Evolutionary conservation across 2,888 invertebrate species (phyloP), one percentile per base, ranked within the genome.

Genomic region (Cheilosia soror): DNA sequence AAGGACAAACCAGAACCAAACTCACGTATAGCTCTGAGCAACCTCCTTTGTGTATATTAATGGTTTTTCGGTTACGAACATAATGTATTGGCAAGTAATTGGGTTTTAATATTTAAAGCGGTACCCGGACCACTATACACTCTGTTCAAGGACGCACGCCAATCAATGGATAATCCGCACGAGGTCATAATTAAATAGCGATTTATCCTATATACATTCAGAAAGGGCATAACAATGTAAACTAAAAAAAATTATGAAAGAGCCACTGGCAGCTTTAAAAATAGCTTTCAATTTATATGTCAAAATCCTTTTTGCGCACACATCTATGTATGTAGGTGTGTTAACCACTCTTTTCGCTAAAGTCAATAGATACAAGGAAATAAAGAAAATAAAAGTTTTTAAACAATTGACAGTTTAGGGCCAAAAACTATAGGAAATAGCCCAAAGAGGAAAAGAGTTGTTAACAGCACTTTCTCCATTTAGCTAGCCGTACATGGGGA

Each of bases 81-180:
- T 81, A 81, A 81, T 85, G 71, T 81, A 76, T 81, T 77, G 85
- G 76, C 77, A 85, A 85, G 81, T 85, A 85, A 85, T 81, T 85
- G 81, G 85, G 85, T 85, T 85, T 85, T 81, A 85, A 85, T 85
- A 85, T 81, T 85, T 81, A 81, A 85, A 85, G 81, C 81, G 68
- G 80, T 71, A 13, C 42, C 37, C 47, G 49, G 55, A 25, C 15
- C 25, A 13, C 15, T 37, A 11, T 11, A 11, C 51, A 31, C 15
- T 62, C 15, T 62, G 57, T 57, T 60, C 71, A 85, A 75, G 81
- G 85, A 76, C 85, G 77, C 76, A 72, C 76, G 77, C 72, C 85
- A 81, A 85, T 85, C 81, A 76, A 77, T 68, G 62, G 81, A 72
- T 60, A 60, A 62, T 57, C 65, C 57, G 66, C 29, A 60, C 72